phyloP scores from a whole-genome alignment of 2,113 vertebrate genomes.

The Poeciliopsis turrubarensis region DNA sequence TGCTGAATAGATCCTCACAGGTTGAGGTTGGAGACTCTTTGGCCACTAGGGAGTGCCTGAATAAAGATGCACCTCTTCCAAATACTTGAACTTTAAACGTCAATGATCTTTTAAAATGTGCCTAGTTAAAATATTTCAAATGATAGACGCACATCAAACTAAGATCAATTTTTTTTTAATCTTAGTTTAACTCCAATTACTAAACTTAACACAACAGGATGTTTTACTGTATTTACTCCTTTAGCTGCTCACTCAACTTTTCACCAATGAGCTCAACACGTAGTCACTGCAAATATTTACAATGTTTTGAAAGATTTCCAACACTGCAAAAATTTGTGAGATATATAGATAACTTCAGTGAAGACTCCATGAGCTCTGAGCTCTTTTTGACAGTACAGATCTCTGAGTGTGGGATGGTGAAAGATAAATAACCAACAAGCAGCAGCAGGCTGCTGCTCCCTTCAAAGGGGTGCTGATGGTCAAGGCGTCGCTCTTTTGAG shows the following conservation, averaged over 20 bases:
- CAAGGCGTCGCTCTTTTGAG: neutral
- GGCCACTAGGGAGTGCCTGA: no score
- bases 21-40: no score
- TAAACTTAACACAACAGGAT: neutral
- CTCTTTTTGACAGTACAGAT: neutral
- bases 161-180: no score
- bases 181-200: neutral
- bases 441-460: neutral
- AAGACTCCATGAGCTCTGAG: neutral
- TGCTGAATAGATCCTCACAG: no score
- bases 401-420: slow-evolving; percentile 6
- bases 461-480: slow-evolving; percentile 7
- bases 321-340: neutral
- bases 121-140: no score
- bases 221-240: neutral
- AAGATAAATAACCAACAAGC: slow-evolving; percentile 4
- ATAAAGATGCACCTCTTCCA: neutral
- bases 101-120: no score
- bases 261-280: neutral
- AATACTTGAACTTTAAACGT: neutral
- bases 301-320: slow-evolving; percentile 4
- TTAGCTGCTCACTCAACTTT: no score
- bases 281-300: neutral
- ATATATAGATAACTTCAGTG: neutral
- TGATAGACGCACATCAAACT: no score